Evolutionary conservation across 2,797 vertebrate genomes (phyloP).

Genomic region (Paramormyrops hopkinsi): DNA sequence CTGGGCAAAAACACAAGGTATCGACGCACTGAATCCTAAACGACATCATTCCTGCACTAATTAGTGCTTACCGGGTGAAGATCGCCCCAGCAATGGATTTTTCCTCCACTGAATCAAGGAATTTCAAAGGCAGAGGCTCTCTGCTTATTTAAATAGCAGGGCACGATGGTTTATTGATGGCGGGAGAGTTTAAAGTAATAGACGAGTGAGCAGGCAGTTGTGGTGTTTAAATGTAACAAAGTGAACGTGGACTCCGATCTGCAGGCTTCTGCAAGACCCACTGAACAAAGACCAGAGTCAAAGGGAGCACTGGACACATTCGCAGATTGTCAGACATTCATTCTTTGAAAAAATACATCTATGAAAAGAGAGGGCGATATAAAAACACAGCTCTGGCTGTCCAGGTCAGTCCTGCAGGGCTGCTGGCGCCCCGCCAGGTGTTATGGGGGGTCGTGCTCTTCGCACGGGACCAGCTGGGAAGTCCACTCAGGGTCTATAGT

Average conservation of each 20-base stretch:
- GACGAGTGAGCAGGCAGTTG: no score
- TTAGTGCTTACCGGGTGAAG: neutral
- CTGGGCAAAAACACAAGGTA: slow-evolving; percentile 17
- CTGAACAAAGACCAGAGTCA: neutral
- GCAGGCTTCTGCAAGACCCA: neutral
- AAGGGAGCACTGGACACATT: neutral
- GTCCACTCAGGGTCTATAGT: neutral
- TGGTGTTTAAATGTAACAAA: neutral
- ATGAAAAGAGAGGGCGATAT: neutral
- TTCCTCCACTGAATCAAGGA: neutral
- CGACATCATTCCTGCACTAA: neutral
- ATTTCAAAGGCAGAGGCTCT: neutral
- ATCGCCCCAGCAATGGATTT: neutral
- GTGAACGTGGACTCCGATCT: neutral
- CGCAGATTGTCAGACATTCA: slow-evolving; percentile 16
- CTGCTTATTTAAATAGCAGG: neutral
- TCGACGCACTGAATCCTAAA: slow-evolving; percentile 14
- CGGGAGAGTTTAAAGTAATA: neutral
- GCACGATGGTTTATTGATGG: neutral
- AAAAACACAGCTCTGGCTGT: slow-evolving; percentile 36
- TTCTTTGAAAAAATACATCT: slow-evolving; percentile 16
- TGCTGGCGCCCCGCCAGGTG: slow-evolving; percentile 36
- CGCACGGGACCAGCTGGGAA: neutral
- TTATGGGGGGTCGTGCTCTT: neutral
- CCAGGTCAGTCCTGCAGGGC: slow-evolving; percentile 61